A percentile compares a stretch with the other conserved stretches of the same genome.
These are phyloP conservation scores for Poeciliopsis turneri DNA, from an alignment of 2,797 vertebrate genomes.

Conservation along the genomic window DNA sequence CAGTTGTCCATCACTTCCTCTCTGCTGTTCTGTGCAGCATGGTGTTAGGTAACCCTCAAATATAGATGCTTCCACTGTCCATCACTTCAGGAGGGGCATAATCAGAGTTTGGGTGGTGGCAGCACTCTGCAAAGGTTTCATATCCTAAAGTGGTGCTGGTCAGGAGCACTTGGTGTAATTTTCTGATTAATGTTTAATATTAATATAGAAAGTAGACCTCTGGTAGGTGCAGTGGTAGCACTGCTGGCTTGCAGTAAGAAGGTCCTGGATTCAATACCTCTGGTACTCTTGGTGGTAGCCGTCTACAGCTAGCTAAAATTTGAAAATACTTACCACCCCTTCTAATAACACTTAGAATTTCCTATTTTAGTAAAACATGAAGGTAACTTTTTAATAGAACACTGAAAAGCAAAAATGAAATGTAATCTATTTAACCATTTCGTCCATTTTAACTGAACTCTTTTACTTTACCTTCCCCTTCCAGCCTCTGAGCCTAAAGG, in stretches of 20 bases:
- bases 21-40: background rate
- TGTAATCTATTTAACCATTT: background rate
- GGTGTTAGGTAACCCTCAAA: background rate
- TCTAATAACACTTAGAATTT: too few species aligned
- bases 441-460: background rate
- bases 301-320: too few species aligned
- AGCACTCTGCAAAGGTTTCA: background rate
- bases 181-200: background rate
- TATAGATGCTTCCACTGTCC: background rate
- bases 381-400: background rate
- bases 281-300: too few species aligned
- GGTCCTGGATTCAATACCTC: too few species aligned
- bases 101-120: background rate
- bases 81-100: background rate
- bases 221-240: too few species aligned
- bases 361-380: background rate
- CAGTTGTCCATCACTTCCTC: background rate
- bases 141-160: background rate
- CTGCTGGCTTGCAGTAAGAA: too few species aligned
- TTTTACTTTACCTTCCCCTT: background rate
- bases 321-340: too few species aligned
- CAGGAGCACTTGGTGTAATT: background rate
- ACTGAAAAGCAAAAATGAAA: background rate
- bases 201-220: too few species aligned
- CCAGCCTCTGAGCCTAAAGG: background rate